Percentiles rank a stretch among this genome's conserved stretches.
Conservation (phyloP, 2,888 invertebrate genomes). For the Noctua janthe region DNA sequence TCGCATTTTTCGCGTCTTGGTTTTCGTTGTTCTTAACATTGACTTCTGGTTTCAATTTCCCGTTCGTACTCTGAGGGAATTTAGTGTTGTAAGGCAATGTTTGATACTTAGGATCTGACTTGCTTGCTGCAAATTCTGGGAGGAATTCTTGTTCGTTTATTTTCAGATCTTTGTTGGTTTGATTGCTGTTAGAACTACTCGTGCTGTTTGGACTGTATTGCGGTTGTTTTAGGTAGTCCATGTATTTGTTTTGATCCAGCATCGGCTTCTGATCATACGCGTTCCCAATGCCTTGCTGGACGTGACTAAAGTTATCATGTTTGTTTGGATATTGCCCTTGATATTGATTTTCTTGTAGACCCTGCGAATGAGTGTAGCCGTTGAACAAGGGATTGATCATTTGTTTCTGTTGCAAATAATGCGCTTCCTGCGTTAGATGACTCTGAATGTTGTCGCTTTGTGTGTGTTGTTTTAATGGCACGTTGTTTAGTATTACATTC, state of each 20-base stretch:
- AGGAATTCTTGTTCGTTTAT: constrained; percentile 90
- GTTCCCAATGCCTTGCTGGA: constrained; percentile 87
- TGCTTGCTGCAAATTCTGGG: constrained; percentile 94
- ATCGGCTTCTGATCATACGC: constrained; percentile 86
- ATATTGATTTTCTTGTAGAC: constrained; percentile 84
- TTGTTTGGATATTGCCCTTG: constrained; percentile 85
- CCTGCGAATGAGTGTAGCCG: constrained; percentile 82
- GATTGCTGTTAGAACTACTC: constrained; percentile 88
- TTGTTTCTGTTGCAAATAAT: constrained; percentile 90
- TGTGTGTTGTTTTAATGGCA: constrained; percentile 89
- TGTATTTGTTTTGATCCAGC: constrained; percentile 88
- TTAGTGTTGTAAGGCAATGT: constrained; percentile 97
- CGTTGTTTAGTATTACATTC: constrained; percentile 88
- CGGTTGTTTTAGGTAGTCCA: constrained; percentile 88
- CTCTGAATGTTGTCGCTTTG: constrained; percentile 88
- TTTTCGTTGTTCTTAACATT: constrained; percentile 83
- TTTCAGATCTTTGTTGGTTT: constrained; percentile 87
- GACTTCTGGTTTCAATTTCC: constrained; percentile 83
- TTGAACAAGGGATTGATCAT: constrained; percentile 88
- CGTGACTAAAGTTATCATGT: constrained; percentile 84
- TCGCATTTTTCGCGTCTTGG: constrained; percentile 82
- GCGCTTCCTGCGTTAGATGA: constrained; percentile 88
- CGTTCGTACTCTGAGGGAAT: constrained; percentile 92
- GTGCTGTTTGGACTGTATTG: constrained; percentile 91
- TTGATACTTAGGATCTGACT: constrained; percentile 97